A percentile compares a stretch with the other conserved stretches of the same genome.
Evolutionary conservation across 2,113 vertebrate genomes (phyloP).

Genomic region (Cyanistes caeruleus): DNA sequence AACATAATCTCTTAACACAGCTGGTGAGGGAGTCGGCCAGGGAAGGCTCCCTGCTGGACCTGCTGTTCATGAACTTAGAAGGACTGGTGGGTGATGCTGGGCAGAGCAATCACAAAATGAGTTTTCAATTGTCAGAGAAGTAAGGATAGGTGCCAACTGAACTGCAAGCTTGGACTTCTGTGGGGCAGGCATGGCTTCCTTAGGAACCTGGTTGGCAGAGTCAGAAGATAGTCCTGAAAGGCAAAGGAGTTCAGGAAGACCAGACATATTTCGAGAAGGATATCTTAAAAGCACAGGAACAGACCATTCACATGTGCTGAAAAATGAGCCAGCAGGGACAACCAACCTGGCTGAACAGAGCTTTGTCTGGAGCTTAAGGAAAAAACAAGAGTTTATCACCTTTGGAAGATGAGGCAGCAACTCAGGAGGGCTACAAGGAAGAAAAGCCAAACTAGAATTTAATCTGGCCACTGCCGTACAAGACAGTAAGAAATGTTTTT

Average conservation of each 20-base stretch:
- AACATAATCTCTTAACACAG: background rate
- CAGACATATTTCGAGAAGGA: accelerated
- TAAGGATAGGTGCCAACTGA: background rate
- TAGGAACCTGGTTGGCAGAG: background rate
- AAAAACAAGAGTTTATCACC: background rate
- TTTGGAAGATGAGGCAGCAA: background rate
- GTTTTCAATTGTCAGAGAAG: background rate
- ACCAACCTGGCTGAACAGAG: background rate
- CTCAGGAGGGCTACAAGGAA: background rate
- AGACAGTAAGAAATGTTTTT: background rate
- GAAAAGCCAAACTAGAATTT: background rate
- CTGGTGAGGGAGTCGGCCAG: background rate
- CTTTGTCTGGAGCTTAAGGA: background rate
- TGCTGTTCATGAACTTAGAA: background rate
- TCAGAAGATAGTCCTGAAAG: background rate
- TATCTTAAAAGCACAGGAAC: background rate
- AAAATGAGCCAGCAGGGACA: background rate
- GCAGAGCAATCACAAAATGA: background rate
- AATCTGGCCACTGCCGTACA: background rate
- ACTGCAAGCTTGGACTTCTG: background rate
- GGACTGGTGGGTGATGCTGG: background rate
- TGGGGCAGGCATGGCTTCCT: background rate
- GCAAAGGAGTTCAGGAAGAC: background rate
- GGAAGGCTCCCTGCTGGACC: background rate
- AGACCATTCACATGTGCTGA: background rate